Conservation (phyloP, 2,113 vertebrate species). For the Mohoua ochrocephala region DNA sequence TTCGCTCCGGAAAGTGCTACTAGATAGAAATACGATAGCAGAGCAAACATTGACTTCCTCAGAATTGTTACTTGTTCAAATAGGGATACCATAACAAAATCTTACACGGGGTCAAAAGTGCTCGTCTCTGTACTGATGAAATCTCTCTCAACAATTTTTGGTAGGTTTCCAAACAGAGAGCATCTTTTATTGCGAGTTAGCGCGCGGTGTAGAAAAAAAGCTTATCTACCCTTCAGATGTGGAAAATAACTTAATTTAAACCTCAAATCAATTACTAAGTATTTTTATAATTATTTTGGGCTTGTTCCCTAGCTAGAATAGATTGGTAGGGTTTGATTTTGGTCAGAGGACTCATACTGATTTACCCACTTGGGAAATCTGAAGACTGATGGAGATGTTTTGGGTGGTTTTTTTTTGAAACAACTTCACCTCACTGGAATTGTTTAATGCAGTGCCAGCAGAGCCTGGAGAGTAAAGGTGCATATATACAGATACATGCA, state of each 20-base stretch:
- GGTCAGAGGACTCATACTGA: neutral
- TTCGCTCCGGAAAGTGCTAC: neutral
- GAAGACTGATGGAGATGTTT: neutral
- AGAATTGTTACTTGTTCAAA: conserved; percentile 27
- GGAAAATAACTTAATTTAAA: neutral
- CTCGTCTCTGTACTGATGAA: neutral
- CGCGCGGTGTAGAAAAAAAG: neutral
- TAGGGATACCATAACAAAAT: conserved; percentile 20
- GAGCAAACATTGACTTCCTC: conserved; percentile 31
- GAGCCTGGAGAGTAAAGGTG: neutral
- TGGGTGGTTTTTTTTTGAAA: neutral
- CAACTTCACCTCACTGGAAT: neutral
- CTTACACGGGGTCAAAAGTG: neutral
- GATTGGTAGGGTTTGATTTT: neutral
- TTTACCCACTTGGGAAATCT: neutral
- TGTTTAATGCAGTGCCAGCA: neutral
- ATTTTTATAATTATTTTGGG: neutral
- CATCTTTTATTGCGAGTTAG: neutral
- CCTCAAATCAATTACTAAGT: neutral
- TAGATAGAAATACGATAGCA: conserved; percentile 32
- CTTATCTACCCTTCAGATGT: neutral
- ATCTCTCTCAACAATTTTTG: neutral
- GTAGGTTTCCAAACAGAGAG: neutral
- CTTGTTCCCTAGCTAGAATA: neutral
- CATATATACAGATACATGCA: no score